Conservation (phyloP, 2,797 vertebrate species). For the Danio choprae region DNA sequence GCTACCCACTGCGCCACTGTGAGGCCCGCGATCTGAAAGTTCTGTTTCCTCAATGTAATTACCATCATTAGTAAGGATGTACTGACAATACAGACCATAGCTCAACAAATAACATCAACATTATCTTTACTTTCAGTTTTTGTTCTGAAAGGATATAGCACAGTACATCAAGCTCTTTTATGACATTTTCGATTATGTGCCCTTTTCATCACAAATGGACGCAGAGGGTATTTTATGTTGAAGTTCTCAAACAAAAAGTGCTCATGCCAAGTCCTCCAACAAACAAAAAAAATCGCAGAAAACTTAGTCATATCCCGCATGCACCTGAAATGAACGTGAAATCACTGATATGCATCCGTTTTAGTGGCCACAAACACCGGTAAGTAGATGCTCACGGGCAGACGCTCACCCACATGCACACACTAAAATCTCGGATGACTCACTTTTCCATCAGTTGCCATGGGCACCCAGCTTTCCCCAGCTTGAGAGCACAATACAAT, state of each 20-base stretch:
- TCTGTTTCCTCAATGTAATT: neutral
- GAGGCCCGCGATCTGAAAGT: too few relatives aligned
- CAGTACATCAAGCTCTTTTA: neutral
- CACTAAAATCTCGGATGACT: conserved; percentile 52
- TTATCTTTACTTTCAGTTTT: neutral
- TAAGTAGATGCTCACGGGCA: conserved; percentile 39
- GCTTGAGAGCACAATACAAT: conserved; percentile 58
- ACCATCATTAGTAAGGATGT: neutral
- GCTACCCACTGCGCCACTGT: too few relatives aligned
- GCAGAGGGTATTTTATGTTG: neutral
- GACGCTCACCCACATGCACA: conserved; percentile 26
- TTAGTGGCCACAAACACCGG: conserved; percentile 31
- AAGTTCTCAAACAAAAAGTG: neutral
- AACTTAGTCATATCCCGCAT: neutral
- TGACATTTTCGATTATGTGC: neutral
- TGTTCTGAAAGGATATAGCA: neutral
- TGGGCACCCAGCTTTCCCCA: conserved; percentile 61
- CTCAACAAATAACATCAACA: neutral
- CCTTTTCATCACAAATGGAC: conserved; percentile 14
- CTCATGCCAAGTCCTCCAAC: neutral
- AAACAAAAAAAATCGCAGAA: neutral
- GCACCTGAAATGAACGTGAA: conserved; percentile 15
- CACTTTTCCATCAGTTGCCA: conserved; percentile 63
- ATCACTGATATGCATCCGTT: conserved; percentile 32
- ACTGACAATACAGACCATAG: neutral